Base-by-base conservation (phyloP, 2,888 invertebrate genomes). In the Athalia rosae region DNA sequence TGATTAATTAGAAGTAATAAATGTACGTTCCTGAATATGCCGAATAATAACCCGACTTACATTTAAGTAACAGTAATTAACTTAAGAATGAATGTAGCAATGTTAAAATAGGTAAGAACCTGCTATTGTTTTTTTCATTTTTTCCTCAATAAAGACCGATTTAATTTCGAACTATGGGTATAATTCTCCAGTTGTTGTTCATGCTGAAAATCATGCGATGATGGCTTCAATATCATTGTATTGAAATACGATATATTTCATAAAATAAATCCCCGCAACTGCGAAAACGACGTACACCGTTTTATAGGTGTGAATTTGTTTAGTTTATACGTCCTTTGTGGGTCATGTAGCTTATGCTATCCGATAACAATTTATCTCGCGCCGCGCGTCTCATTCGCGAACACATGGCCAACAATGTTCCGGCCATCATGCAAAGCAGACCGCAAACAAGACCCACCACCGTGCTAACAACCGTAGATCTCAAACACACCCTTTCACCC, bases 331-430 rank as follows among this genome's bases (percentile, higher is more conserved):
- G 84, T 74, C 89, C 89, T 79, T 90, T 89, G 82, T 90, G 89
- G 48, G 89, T 89, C 89, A 90, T 89, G 82, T 89, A 90, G 81
- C 89, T 89, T 84, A 90, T 88, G 82, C 89, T 90, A 81, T 89
- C 89, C 41, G 88, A 88, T 43, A 90, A 81, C 11, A 90, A 81
- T 79, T 90, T 90, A 76, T 90, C 89, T 47, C 89, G 84, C 6
- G 89, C 88, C 15, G 88, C 89, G 81, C 93, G 92, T 80, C 95
- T 92, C 90, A 96, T 93, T 80, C 95, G 93, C 11, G 95, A 93
- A 85, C 96, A 97, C 78, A 96, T 94, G 0, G 95, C 94, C 81
- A 96, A 91, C 43, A 96, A 91, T 0, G 95, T 94, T 7, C 94
- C 95, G 0, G 93, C 92, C 78, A 97, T 90, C 67, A 95, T 92